phyloP scores from a whole-genome alignment of 2,113 vertebrate genomes.

The Bambusicola thoracicus region DNA sequence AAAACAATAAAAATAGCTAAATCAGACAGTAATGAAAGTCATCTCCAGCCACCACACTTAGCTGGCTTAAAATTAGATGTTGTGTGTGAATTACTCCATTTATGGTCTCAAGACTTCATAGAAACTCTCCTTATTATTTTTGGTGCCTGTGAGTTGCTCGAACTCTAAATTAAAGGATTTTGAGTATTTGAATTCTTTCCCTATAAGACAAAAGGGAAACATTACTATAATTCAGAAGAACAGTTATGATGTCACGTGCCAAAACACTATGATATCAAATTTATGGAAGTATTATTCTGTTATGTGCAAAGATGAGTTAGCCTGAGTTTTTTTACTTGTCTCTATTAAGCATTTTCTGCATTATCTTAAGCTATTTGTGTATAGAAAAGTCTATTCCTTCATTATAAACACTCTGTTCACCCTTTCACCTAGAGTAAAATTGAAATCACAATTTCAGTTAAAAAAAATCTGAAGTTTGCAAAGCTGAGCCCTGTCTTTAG shows the following conservation, averaged over 20 bases:
- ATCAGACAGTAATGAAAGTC: neutral
- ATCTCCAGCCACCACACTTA: neutral
- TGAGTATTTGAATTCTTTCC: neutral
- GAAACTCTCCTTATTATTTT: accelerated
- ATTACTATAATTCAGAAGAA: too few species aligned
- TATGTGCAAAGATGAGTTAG: neutral
- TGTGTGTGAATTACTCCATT: neutral
- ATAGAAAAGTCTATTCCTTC: neutral
- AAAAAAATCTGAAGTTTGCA: neutral
- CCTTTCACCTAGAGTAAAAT: neutral
- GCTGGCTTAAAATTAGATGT: neutral
- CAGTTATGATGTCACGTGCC: neutral
- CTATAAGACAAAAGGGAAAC: neutral
- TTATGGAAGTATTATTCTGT: neutral
- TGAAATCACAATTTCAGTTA: neutral
- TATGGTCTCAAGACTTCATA: neutral
- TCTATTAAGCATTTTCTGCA: neutral
- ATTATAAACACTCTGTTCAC: neutral
- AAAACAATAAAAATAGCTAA: neutral
- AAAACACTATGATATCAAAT: neutral
- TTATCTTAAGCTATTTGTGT: neutral
- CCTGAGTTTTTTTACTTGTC: neutral
- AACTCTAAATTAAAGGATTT: neutral
- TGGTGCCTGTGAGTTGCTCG: neutral
- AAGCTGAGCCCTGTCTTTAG: neutral